phyloP scores from a whole-genome alignment of 1,140 invertebrate genomes.

The Dendroctonus ponderosae region DNA sequence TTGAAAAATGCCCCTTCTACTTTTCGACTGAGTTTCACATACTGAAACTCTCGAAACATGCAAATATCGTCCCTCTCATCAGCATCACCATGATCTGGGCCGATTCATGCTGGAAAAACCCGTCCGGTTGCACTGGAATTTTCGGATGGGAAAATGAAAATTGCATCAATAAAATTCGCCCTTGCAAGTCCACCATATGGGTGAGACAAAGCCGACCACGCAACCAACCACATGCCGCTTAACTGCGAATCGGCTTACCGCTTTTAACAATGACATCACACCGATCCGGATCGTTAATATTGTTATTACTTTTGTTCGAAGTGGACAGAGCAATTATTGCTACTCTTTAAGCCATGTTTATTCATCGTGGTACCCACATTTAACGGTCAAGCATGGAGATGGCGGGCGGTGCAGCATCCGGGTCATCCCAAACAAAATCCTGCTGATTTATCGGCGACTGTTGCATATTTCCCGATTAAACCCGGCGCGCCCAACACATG shows the following conservation, averaged over 20 bases:
- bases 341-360: slow-evolving; percentile 14
- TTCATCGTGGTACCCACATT: slow-evolving; percentile 22
- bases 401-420: slow-evolving; percentile 13
- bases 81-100: no score
- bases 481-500: no score
- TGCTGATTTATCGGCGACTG: no score
- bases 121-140: no score
- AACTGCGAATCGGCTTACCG: slow-evolving; percentile 5
- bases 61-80: no score
- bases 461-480: no score
- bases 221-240: slow-evolving; percentile 10
- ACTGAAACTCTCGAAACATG: no score
- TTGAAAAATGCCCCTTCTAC: no score
- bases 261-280: slow-evolving; percentile 25
- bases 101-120: no score
- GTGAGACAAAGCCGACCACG: slow-evolving; percentile 12
- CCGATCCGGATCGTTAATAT: slow-evolving; percentile 10
- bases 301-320: slow-evolving; percentile 16
- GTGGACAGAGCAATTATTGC: slow-evolving; percentile 5
- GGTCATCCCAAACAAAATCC: slow-evolving; percentile 5
- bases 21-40: no score
- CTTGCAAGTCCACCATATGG: slow-evolving; percentile 18
- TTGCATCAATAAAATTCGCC: slow-evolving; percentile 14
- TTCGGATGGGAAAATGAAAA: no score
- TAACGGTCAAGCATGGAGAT: slow-evolving; percentile 8